These are phyloP conservation scores for Pseudopodoces humilis DNA, from an alignment of 2,113 vertebrate genomes.

Conservation along the genomic window DNA sequence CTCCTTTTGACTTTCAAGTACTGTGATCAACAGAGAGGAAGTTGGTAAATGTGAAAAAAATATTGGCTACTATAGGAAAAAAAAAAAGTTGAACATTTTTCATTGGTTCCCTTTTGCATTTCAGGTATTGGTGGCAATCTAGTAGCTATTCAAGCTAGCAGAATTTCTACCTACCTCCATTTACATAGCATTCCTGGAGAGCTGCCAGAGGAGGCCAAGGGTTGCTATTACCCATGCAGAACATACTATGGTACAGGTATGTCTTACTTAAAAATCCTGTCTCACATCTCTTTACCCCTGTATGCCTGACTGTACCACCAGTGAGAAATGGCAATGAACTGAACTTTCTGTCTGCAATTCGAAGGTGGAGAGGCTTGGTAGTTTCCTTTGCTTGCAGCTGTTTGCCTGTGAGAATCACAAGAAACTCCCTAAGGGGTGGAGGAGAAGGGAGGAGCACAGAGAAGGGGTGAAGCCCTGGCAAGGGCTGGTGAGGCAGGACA, in stretches of 20 bases:
- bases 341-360: background rate
- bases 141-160: conserved; percentile 96
- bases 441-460: background rate
- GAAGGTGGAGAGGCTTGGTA: background rate
- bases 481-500: background rate
- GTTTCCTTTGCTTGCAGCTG: background rate
- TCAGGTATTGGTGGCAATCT: conserved; percentile 97
- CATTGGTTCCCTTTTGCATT: background rate
- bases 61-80: background rate
- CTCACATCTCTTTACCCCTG: background rate
- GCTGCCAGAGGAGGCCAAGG: conserved; percentile 87
- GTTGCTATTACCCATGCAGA: conserved; percentile 89
- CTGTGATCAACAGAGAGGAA: background rate
- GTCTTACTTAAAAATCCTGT: background rate
- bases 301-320: background rate
- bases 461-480: background rate
- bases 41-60: background rate
- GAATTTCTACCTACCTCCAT: conserved; percentile 96
- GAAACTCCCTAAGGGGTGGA: background rate
- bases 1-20: background rate
- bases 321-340: background rate
- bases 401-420: background rate
- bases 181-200: conserved; percentile 90
- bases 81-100: background rate
- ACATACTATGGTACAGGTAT: conserved; percentile 91